Evolutionary conservation across 2,797 vertebrate species (phyloP), one percentile per base, ranked within the genome.

Genomic region (Mionectes olivaceus): DNA sequence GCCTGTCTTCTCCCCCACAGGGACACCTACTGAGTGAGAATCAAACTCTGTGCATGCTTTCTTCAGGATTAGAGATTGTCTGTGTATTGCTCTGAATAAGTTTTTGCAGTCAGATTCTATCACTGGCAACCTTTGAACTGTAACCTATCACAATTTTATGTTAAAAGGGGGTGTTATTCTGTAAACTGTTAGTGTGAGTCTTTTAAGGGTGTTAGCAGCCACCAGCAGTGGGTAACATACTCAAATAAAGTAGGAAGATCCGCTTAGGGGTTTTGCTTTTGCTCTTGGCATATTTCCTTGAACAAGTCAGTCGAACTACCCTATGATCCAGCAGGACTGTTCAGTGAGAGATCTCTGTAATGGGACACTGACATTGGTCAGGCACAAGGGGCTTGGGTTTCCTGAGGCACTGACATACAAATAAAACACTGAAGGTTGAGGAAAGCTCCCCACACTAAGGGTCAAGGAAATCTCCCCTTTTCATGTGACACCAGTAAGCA

Each of bases 401-500:
- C 27, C 59, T 61, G 27, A 27, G 37, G 30, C 14, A 44, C 61
- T 44, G 39, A 63, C 39, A 43, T 30, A 17, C 21, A 43, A 63
- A 43, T 32, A 63, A 32, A 43, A 63, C 14, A 16, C 39, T 63
- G 23, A 43, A 21, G 39, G 28, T 43, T 5, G 13, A 61, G 19
- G 60, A 61, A 61, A 43, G 32, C 28, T 61, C 39, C 39, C 12
- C 8, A 13, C 25, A 28, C 11, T 41, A 22, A 32, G 21, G 39
- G 19, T 63, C 13, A 32, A 43, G 60, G 30, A 63, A 63, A 32
- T 32, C 39, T 43, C 21, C 22, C 41, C 61, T 64, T 64, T 44
- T 44, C 41, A 25, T 23, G 21, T 64, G 41, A n/a, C 17, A 32
- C 30, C 46, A 87, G 75, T 81, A 91, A 95, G 96, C 77, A 95